Evolutionary conservation across 2,888 invertebrate genomes (phyloP).

Genomic region (Orgyia antiqua): DNA sequence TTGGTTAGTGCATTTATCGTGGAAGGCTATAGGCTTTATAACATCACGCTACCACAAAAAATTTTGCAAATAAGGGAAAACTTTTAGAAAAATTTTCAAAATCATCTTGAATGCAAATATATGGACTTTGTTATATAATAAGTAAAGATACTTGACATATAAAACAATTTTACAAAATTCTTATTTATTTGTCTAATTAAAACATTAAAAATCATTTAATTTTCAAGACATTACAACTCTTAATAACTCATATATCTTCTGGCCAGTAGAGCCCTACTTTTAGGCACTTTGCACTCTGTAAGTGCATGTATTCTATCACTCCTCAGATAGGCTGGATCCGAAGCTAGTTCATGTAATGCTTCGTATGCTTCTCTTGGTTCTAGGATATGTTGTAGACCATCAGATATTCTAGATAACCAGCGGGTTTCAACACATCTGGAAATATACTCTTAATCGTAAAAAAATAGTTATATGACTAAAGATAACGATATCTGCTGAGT

Average conservation of each 20-base stretch:
- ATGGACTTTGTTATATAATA: too few species aligned
- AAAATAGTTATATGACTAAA: too few species aligned
- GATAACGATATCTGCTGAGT: too few species aligned
- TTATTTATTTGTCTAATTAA: background rate
- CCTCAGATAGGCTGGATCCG: conserved; percentile 52
- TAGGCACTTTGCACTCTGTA: conserved; percentile 51
- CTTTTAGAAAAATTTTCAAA: too few species aligned
- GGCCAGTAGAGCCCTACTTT: conserved; percentile 50
- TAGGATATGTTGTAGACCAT: conserved; percentile 42
- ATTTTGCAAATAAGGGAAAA: too few species aligned
- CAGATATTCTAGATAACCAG: conserved; percentile 57
- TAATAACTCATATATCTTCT: conserved; percentile 39
- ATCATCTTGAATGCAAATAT: too few species aligned
- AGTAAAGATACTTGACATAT: too few species aligned
- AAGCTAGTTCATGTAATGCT: conserved; percentile 28
- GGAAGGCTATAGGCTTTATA: too few species aligned
- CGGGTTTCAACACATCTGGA: conserved; percentile 61
- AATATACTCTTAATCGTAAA: too few species aligned
- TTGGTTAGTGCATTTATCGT: too few species aligned
- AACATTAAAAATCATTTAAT: background rate
- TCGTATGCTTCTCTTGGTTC: conserved; percentile 10
- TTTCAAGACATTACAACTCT: background rate
- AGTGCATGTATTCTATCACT: conserved; percentile 58
- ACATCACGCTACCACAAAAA: too few species aligned
- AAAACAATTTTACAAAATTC: background rate